Base-by-base conservation (phyloP, 2,797 vertebrate species). In the Dryobates pubescens region DNA sequence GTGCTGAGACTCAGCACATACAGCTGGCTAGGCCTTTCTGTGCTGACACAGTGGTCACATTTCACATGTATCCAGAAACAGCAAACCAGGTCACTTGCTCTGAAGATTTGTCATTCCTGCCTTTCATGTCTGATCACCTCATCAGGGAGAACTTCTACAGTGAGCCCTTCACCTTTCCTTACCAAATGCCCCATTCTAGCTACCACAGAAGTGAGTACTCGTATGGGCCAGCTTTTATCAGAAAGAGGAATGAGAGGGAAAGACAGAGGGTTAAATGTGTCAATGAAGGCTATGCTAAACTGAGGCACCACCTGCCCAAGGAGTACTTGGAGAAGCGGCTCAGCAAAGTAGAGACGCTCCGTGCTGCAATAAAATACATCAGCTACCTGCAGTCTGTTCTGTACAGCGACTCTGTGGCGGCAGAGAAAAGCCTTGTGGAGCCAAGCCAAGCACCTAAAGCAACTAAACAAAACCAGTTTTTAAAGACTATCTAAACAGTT, bases 271-370 rank as follows among this genome's bases (percentile, higher is more conserved):
- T 98, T 12, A 98, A 97, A 56, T 97, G 98, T 77, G 98, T 98
- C 89, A 98, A 98, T 2, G 98, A 98, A 86, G 98, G 98, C 85
- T 98, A 98, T 1, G 97, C 97, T 71, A 97, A 97, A 65, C 97
- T 98, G 73, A 96, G 97, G 45, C 97, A 96, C 53, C 98, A 98
- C 71, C 96, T 98, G 13, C 98, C 98, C 0, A 97, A 97, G 82
- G 97, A 98, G 14, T 98, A 97, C 53, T 22, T 97, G 82, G 97
- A 98, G 80, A 98, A 97, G 24, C 92, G 98, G 24, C 97, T 98
- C 86, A 98, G 98, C 96, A 98, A 98, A 86, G 98, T 98, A 70
- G 98, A 98, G 90, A 98, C 98, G 0, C 98, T 98, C 30, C 93
- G 97, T 78, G 98, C 98, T n/a, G 98, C 98, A 3, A 98, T 98